phyloP scores from a whole-genome alignment of 2,888 invertebrate genomes.

The Erebia epiphron region DNA sequence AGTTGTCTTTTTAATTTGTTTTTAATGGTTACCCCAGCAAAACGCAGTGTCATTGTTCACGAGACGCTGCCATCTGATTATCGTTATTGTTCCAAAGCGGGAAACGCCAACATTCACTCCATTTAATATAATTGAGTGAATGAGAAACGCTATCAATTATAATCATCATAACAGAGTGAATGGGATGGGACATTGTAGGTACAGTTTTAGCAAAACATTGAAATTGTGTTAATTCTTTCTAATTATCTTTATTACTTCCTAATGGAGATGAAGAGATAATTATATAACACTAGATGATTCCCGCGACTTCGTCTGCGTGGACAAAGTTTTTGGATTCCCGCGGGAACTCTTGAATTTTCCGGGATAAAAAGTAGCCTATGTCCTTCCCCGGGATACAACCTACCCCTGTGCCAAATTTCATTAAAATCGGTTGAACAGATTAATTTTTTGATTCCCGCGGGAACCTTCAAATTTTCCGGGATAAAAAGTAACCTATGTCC shows the following conservation, averaged over 20 bases:
- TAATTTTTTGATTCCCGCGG: too few relatives aligned
- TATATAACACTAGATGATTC: not conserved
- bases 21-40: slow-evolving; percentile 56
- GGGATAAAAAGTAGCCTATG: too few relatives aligned
- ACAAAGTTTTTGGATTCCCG: too few relatives aligned
- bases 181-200: slow-evolving; percentile 40
- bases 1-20: not conserved
- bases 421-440: too few relatives aligned
- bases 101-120: slow-evolving; percentile 76
- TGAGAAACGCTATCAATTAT: slow-evolving; percentile 78
- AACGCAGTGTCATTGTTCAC: slow-evolving; percentile 75
- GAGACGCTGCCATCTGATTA: slow-evolving; percentile 73
- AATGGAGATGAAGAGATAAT: slow-evolving; percentile 10
- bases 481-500: too few relatives aligned
- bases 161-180: slow-evolving; percentile 56
- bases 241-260: slow-evolving; percentile 36
- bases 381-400: too few relatives aligned
- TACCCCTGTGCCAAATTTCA: too few relatives aligned
- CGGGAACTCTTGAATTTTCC: too few relatives aligned
- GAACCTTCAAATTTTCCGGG: too few relatives aligned
- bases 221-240: slow-evolving; percentile 40
- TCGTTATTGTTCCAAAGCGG: slow-evolving; percentile 78
- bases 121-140: slow-evolving; percentile 79
- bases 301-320: too few relatives aligned
- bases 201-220: slow-evolving; percentile 43